These are phyloP conservation scores for Drosophila planitibia DNA, from an alignment of 2,888 invertebrate species.

Conservation along the genomic window DNA sequence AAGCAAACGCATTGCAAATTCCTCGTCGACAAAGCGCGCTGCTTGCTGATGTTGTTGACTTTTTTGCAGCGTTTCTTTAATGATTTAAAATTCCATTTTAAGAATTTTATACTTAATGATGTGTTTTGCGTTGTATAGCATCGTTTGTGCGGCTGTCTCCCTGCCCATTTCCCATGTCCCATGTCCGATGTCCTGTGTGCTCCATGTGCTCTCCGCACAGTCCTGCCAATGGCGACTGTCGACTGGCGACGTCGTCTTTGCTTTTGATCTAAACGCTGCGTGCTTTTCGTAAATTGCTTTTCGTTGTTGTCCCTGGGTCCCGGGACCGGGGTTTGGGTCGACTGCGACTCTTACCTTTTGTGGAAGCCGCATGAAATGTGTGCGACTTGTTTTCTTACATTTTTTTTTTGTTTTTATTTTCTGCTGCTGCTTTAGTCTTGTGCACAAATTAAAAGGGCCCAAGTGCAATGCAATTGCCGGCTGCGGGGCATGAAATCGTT, in stretches of 20 bases:
- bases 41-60: constrained; percentile 56
- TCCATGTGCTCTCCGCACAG: constrained; percentile 9
- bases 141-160: constrained; percentile 42
- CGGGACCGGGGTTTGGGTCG: constrained; percentile 18
- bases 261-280: constrained; percentile 82
- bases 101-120: constrained; percentile 86
- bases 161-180: not conserved
- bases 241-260: constrained; percentile 66
- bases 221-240: constrained; percentile 65
- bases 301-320: constrained; percentile 63
- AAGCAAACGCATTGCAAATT: constrained; percentile 82
- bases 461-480: constrained; percentile 70
- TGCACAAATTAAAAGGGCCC: constrained; percentile 45
- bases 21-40: constrained; percentile 52
- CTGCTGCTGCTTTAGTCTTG: constrained; percentile 17
- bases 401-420: constrained; percentile 17
- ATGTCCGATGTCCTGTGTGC: constrained; percentile 3
- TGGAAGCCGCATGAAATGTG: constrained; percentile 82
- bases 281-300: constrained; percentile 82
- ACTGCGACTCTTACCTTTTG: constrained; percentile 66
- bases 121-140: constrained; percentile 85
- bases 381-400: constrained; percentile 73
- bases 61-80: constrained; percentile 69
- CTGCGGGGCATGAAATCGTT: constrained; percentile 72
- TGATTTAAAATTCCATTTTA: constrained; percentile 86